Conservation (phyloP, 53 echinoderm and acorn worm genomes). For the Patiria pectinifera region DNA sequence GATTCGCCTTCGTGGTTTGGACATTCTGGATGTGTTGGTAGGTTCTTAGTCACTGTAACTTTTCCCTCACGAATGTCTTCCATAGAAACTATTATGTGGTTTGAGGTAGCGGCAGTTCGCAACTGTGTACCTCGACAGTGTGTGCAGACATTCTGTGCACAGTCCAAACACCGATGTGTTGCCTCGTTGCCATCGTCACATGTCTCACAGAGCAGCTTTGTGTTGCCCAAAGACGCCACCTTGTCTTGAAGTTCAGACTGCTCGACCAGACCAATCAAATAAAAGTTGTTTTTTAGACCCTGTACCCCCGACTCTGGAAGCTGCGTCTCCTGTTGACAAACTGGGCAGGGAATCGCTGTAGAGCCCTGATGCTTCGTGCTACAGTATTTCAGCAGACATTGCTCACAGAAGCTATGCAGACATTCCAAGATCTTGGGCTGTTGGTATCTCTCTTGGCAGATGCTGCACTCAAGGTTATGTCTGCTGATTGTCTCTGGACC, state of each 20-base stretch:
- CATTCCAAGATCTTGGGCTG: too few species aligned
- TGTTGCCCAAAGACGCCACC: neutral
- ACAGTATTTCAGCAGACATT: too few species aligned
- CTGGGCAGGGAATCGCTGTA: constrained; percentile 16
- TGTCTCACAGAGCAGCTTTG: neutral
- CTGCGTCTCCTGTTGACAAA: constrained; percentile 13
- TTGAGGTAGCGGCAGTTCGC: neutral
- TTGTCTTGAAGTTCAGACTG: neutral
- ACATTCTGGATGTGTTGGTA: neutral
- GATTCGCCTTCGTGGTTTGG: constrained; percentile 11
- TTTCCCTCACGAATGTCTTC: neutral
- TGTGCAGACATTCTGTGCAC: neutral
- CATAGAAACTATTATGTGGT: too few species aligned
- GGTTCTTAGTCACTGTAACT: neutral
- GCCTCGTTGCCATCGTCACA: too few species aligned
- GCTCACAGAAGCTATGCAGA: too few species aligned
- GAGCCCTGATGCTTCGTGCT: too few species aligned
- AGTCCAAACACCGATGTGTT: too few species aligned
- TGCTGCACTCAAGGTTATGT: too few species aligned
- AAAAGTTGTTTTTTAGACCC: constrained; percentile 13
- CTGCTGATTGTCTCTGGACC: neutral
- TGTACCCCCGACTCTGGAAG: constrained; percentile 19
- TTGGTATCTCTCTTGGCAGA: too few species aligned
- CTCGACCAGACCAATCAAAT: constrained; percentile 17
- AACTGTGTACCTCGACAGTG: too few species aligned